These are phyloP conservation scores for Trogon surrucura DNA, from an alignment of 2,113 vertebrate genomes.

Conservation along the genomic window DNA sequence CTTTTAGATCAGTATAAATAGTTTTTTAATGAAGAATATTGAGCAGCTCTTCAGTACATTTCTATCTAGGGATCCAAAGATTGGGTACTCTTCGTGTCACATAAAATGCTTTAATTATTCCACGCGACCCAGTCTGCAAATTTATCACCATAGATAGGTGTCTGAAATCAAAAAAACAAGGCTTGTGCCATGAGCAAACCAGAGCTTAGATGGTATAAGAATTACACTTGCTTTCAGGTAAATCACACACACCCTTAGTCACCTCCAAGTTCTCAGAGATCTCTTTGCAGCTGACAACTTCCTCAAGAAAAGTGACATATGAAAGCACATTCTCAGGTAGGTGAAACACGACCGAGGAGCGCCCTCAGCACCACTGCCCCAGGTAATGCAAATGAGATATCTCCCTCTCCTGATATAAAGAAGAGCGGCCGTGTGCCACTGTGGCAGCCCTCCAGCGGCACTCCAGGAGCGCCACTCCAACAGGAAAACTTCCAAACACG, in stretches of 20 bases:
- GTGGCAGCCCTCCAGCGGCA: neutral
- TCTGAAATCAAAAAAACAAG: neutral
- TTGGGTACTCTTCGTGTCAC: neutral
- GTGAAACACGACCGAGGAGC: neutral
- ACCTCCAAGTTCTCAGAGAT: neutral
- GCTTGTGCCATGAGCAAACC: neutral
- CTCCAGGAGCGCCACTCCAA: neutral
- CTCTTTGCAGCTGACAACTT: neutral
- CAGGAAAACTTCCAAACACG: neutral
- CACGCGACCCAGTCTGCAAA: neutral
- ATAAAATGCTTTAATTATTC: neutral
- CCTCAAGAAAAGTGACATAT: neutral
- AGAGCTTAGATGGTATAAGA: neutral
- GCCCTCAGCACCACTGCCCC: neutral
- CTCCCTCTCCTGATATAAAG: neutral
- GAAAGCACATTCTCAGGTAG: accelerated
- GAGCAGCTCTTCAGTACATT: neutral
- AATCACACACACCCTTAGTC: neutral
- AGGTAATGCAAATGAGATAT: neutral
- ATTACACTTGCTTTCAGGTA: neutral
- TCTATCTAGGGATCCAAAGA: neutral
- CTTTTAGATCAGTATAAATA: neutral
- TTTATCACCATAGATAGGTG: accelerated
- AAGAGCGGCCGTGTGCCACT: neutral
- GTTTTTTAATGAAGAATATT: neutral